Percentiles rank a stretch among this genome's conserved stretches.
Evolutionary conservation across 1,140 invertebrate species (phyloP).

Genomic region (Pissodes strobi): DNA sequence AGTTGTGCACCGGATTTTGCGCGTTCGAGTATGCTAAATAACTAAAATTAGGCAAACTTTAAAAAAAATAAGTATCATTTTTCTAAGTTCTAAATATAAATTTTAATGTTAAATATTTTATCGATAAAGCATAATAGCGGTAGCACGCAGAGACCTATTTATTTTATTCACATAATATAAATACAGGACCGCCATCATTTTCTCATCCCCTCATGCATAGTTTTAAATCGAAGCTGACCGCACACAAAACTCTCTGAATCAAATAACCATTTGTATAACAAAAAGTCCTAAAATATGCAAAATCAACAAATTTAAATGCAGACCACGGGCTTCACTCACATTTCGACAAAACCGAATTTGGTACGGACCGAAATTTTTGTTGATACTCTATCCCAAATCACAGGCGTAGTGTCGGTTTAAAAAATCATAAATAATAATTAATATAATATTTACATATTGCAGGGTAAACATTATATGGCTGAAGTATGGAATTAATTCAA

Average conservation of each 20-base stretch:
- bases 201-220: conserved; percentile 5
- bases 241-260: conserved; percentile 17
- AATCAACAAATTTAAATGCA: conserved; percentile 31
- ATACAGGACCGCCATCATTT: not conserved
- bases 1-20: too few relatives aligned
- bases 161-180: not conserved
- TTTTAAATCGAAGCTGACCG: conserved; percentile 26
- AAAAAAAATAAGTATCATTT: too few relatives aligned
- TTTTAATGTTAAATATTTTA: too few relatives aligned
- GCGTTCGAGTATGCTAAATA: too few relatives aligned
- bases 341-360: conserved; percentile 20
- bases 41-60: too few relatives aligned
- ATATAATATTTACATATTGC: too few relatives aligned
- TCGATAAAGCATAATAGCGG: too few relatives aligned
- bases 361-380: conserved; percentile 10
- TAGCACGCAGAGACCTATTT: too few relatives aligned
- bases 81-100: too few relatives aligned
- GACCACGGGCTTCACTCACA: conserved; percentile 17
- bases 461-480: too few relatives aligned
- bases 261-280: conserved; percentile 23
- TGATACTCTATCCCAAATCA: not conserved
- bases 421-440: not conserved
- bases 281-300: conserved; percentile 30
- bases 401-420: not conserved
- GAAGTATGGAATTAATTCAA: too few relatives aligned